Percentiles rank a stretch among this genome's conserved stretches.
Evolutionary conservation across 2,797 vertebrate genomes (phyloP).

Genomic region (Pseudochirops cupreus): DNA sequence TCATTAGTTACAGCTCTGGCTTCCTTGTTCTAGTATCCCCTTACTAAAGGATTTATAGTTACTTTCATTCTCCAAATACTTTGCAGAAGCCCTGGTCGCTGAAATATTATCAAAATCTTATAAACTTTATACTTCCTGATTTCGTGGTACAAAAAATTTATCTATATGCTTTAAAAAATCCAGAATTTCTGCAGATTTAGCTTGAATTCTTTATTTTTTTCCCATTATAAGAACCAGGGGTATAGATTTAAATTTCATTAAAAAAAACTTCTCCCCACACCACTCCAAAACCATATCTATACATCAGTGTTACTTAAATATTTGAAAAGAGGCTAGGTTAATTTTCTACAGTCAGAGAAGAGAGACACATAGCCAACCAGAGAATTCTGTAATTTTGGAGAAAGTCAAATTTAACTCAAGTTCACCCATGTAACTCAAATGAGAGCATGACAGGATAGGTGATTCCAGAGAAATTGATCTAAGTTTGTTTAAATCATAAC

Average conservation of each 20-base stretch:
- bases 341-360: constrained; percentile 62
- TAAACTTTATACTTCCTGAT: background rate
- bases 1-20: background rate
- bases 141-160: background rate
- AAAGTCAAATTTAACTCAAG: constrained; percentile 57
- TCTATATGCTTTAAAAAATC: background rate
- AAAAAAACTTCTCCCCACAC: background rate
- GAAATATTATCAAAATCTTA: background rate
- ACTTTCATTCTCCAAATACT: background rate
- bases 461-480: constrained; percentile 72
- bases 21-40: background rate
- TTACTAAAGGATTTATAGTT: background rate
- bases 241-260: background rate
- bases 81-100: background rate
- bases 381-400: constrained; percentile 29
- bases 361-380: constrained; percentile 38
- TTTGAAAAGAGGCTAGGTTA: constrained; percentile 56
- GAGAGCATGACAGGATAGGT: constrained; percentile 71
- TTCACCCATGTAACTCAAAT: constrained; percentile 53
- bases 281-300: constrained; percentile 42
- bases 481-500: constrained; percentile 64
- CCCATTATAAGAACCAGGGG: background rate
- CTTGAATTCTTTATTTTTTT: background rate
- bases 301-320: constrained; percentile 39
- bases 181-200: background rate